A percentile compares a stretch with the other conserved stretches of the same genome.
Evolutionary conservation across 2,797 vertebrate genomes (phyloP).

Genomic region (Manis pentadactyla): DNA sequence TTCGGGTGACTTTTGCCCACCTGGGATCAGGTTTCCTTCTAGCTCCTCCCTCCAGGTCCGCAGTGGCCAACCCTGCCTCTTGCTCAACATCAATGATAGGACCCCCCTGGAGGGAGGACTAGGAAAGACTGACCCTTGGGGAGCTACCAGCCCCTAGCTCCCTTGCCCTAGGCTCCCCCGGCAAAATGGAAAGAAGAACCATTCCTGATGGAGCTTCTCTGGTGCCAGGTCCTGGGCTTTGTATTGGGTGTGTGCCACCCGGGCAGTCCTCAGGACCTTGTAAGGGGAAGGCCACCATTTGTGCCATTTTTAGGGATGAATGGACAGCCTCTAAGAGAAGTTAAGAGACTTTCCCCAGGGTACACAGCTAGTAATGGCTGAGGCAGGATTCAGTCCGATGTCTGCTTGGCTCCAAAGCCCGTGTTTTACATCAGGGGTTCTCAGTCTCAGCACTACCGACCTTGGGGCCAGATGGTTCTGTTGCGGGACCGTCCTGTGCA

Average conservation of each 20-base stretch:
- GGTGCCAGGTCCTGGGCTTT: background rate
- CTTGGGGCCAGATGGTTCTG: background rate
- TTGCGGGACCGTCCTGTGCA: background rate
- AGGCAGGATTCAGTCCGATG: background rate
- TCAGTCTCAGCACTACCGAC: background rate
- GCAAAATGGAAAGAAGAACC: slow-evolving; percentile 3
- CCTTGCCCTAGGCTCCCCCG: background rate
- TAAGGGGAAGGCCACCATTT: background rate
- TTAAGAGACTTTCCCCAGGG: background rate
- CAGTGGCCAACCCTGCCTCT: background rate
- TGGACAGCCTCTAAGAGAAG: slow-evolving; percentile 9
- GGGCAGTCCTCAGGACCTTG: background rate
- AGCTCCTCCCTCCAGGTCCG: slow-evolving; percentile 27
- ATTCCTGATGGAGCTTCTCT: background rate
- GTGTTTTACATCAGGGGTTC: background rate
- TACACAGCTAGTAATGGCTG: background rate
- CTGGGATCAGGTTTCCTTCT: slow-evolving; percentile 31
- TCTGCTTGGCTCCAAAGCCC: background rate
- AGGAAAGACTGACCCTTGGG: background rate
- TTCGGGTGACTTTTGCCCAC: slow-evolving; percentile 48
- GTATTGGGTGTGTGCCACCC: background rate
- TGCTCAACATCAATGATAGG: slow-evolving; percentile 53
- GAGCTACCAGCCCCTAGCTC: background rate
- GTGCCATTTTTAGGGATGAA: background rate
- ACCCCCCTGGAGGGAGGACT: background rate